Conservation (phyloP, 1,140 invertebrate species). For the Ips nitidus region DNA sequence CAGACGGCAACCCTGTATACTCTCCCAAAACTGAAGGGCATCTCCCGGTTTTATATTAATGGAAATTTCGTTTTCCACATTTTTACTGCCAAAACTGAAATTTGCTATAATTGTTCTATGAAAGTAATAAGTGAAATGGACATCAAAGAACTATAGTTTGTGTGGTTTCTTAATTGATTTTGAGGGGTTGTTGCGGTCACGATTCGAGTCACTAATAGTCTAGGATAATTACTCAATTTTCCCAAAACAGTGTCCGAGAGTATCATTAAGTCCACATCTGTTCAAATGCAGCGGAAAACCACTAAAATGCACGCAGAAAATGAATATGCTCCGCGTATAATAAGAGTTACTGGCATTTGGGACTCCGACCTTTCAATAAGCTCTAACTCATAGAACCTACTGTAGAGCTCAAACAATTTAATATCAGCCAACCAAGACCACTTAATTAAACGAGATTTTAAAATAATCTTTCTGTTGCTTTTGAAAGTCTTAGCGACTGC, state of each 20-base stretch:
- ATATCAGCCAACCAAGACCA: too few species aligned
- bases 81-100: not conserved
- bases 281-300: constrained; percentile 28
- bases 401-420: too few species aligned
- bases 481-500: too few species aligned
- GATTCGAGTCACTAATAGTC: constrained; percentile 7
- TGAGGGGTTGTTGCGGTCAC: not conserved
- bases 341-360: not conserved
- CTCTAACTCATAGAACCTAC: not conserved
- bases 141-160: too few species aligned
- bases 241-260: constrained; percentile 33
- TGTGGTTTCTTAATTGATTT: not conserved
- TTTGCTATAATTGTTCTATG: too few species aligned
- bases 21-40: constrained; percentile 15
- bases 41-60: constrained; percentile 31
- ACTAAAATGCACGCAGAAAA: constrained; percentile 23
- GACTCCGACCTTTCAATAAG: not conserved
- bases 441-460: too few species aligned
- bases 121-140: too few species aligned
- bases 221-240: constrained; percentile 25
- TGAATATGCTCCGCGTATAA: constrained; percentile 21
- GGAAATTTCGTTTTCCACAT: constrained; percentile 16
- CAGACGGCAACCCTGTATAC: constrained; percentile 30
- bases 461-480: too few species aligned
- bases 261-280: constrained; percentile 37